Conservation (phyloP, 2,888 invertebrate species). For the Gastrophysa polygoni region DNA sequence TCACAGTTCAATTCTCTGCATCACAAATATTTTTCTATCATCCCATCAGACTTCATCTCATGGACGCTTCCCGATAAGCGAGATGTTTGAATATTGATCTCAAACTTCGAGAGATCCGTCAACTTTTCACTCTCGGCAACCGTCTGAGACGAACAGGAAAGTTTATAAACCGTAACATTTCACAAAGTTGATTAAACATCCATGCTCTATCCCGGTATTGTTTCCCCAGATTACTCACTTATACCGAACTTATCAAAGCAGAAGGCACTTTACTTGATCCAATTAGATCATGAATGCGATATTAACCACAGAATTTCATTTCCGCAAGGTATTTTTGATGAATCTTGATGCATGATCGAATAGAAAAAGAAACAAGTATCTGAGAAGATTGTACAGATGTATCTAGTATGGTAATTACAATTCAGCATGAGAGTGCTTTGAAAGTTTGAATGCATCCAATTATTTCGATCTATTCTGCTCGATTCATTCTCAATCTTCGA, state of each 20-base stretch:
- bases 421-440: no score
- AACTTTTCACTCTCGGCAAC: constrained; percentile 16
- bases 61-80: not conserved
- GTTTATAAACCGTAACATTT: constrained; percentile 41
- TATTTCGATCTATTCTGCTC: no score
- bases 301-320: constrained; percentile 37
- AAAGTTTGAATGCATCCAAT: no score
- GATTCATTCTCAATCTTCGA: no score
- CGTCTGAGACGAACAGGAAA: constrained; percentile 10
- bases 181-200: constrained; percentile 41
- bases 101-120: constrained; percentile 12
- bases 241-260: constrained; percentile 41
- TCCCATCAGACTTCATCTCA: no score
- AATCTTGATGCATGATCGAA: not conserved
- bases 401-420: no score
- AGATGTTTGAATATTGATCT: constrained; percentile 13
- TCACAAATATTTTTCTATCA: no score
- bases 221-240: constrained; percentile 37
- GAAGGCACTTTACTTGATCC: constrained; percentile 40
- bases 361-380: not conserved
- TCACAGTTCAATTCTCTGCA: no score
- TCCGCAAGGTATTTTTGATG: not conserved
- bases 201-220: constrained; percentile 32
- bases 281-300: constrained; percentile 33
- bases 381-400: not conserved